Conservation (phyloP, 2,888 invertebrate genomes). For the Silvanus unidentatus region DNA sequence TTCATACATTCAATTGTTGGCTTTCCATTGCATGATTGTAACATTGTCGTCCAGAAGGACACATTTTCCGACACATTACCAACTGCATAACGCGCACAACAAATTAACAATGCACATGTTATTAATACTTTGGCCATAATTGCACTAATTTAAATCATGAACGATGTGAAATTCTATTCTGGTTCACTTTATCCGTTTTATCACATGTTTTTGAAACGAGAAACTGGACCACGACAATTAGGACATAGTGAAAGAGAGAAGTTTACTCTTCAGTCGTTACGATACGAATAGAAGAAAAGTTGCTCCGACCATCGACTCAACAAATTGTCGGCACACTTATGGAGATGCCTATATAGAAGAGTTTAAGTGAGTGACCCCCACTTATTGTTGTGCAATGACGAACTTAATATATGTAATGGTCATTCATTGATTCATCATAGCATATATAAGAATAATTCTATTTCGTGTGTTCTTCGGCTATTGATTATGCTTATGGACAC, state of each 20-base stretch:
- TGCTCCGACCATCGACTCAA: conserved; percentile 35
- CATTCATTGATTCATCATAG: no score
- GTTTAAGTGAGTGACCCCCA: background rate
- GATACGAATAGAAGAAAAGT: conserved; percentile 36
- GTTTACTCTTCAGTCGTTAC: conserved; percentile 34
- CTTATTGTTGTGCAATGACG: background rate
- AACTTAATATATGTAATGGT: no score
- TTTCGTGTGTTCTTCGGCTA: no score
- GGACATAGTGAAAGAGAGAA: conserved; percentile 37
- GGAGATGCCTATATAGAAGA: background rate
- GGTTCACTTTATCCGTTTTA: no score
- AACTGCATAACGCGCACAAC: no score
- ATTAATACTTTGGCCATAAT: no score
- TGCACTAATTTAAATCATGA: no score
- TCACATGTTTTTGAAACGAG: conserved; percentile 31
- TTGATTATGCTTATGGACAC: no score
- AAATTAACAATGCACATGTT: no score
- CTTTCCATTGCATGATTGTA: conserved; percentile 59
- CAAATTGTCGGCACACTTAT: conserved; percentile 44
- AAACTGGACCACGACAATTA: conserved; percentile 39
- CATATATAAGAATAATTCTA: no score
- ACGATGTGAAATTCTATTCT: no score
- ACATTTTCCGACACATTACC: no score
- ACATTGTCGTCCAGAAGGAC: conserved; percentile 63
- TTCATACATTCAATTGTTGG: conserved; percentile 71